phyloP scores from a whole-genome alignment of 2,797 vertebrate species.

The Molothrus ater region DNA sequence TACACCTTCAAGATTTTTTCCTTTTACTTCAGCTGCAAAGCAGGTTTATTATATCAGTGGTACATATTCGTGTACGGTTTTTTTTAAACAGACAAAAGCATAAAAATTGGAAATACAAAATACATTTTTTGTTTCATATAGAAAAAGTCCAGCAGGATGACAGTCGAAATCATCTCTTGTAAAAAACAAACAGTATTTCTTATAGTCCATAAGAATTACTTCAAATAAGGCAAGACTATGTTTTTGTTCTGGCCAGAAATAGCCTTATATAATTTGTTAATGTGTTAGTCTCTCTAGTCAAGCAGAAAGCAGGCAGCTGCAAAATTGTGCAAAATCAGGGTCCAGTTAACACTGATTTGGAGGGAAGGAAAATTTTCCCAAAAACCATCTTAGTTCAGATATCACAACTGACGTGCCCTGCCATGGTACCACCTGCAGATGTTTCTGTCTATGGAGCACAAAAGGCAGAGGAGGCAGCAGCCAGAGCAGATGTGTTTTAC shows the following conservation, averaged over 20 bases:
- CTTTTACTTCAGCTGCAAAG: neutral
- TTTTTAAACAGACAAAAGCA: neutral
- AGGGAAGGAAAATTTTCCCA: neutral
- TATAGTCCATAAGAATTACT: neutral
- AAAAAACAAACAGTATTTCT: neutral
- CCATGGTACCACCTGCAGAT: neutral
- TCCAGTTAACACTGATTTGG: neutral
- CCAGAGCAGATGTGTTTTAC: neutral
- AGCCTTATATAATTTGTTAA: neutral
- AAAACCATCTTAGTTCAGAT: neutral
- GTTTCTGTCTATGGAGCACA: neutral
- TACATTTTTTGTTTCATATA: neutral
- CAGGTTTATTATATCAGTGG: neutral
- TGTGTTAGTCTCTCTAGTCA: neutral
- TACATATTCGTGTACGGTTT: neutral
- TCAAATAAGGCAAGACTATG: neutral
- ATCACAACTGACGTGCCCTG: neutral
- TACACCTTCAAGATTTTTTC: neutral
- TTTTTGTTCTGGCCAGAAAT: neutral
- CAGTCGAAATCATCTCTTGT: neutral
- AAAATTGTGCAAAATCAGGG: neutral
- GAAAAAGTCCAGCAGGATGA: neutral
- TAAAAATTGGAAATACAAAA: neutral
- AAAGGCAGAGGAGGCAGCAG: neutral
- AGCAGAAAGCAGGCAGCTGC: neutral